Base-by-base conservation (phyloP, 2,888 invertebrate genomes). In the Elegia similella region DNA sequence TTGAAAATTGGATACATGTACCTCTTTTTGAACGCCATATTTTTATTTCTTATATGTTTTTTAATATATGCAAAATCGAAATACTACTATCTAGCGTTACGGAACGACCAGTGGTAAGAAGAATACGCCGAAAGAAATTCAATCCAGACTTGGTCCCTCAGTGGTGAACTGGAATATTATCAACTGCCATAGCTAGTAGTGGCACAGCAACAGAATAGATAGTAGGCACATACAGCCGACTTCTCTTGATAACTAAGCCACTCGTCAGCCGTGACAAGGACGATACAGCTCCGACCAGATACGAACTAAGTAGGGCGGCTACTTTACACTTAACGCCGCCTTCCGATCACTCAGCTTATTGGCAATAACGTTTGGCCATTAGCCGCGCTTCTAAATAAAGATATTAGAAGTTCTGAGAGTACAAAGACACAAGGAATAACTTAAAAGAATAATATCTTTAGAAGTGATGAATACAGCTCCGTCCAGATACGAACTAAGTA, bases 321-420 rank as follows among this genome's bases (percentile, higher is more conserved):
- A 68, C 68, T 71, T 69, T 62, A 57, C 63, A 59, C 67, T 65
- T 80, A 82, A 85, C 86, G 77, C 38, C 6, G n/a, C 10, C n/a
- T 38, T 5, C 12, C 78, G 84, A 86, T 85, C 78, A 72, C 62
- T 72, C 71, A 65, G 72, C 69, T 75, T 77, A 78, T 80, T 83
- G 79, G 77, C 85, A 84, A 88, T 87, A 86, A 82, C 77, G 80
- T 67, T 69, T 72, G 61, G 64, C 85, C 80, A 82, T 84, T 85
- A 84, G 76, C 73, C 67, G 63, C 62, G 74, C 78, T 71, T 81
- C 78, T 85, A 86, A n/a, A 88, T 89, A 86, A 82, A 89, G 87
- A 87, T 87, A 89, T 90, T 88, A 88, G 87, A 50, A n/a, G 29
- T 0, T 8, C 43, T 46, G 10, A 10, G 12, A 8, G 32, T 34